Base-by-base conservation (phyloP, 2,888 invertebrate species). In the Oithona nana region DNA sequence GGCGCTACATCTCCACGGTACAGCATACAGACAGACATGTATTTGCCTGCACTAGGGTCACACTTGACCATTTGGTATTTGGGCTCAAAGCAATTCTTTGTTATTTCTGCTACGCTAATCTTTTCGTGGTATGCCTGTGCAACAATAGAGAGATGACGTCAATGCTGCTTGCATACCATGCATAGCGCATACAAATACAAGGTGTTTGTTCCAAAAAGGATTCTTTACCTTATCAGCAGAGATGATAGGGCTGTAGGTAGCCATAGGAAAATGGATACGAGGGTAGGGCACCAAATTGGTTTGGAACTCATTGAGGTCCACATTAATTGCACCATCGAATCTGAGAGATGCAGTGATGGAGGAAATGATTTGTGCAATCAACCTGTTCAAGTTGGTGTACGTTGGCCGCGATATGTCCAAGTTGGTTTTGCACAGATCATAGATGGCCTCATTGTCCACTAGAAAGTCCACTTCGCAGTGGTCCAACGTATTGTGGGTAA, bases 331-430 rank as follows among this genome's bases (percentile, higher is more conserved):
- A 11, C 67, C 67, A 28, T 67, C 67, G 31, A 73, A 76, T n/a
- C n/a, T n/a, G n/a, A n/a, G n/a, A n/a, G n/a, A n/a, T n/a, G n/a
- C n/a, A n/a, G n/a, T n/a, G n/a, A n/a, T n/a, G n/a, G n/a, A n/a
- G n/a, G n/a, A n/a, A n/a, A n/a, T n/a, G n/a, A n/a, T n/a, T n/a
- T n/a, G 58, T 75, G 65, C 86, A 67, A 89, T 87, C 30, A 89
- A 78, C 62, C 88, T 78, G 73, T 90, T 90, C 64, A 90, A 75
- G 72, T 88, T 88, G 51, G 83, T 81, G 71, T 88, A 89, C 1
- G 85, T 82, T 0, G 89, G 89, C n/a, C n/a, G n/a, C n/a, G n/a
- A n/a, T 65, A 92, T 83, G 68, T 83, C 82, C 64, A 92, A 75
- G 67, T 80, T 80, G 67, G 82, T 78, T 1, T 80, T 79, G 68